Evolutionary conservation across 2,797 vertebrate genomes (phyloP).

Genomic region (Champsocephalus gunnari): DNA sequence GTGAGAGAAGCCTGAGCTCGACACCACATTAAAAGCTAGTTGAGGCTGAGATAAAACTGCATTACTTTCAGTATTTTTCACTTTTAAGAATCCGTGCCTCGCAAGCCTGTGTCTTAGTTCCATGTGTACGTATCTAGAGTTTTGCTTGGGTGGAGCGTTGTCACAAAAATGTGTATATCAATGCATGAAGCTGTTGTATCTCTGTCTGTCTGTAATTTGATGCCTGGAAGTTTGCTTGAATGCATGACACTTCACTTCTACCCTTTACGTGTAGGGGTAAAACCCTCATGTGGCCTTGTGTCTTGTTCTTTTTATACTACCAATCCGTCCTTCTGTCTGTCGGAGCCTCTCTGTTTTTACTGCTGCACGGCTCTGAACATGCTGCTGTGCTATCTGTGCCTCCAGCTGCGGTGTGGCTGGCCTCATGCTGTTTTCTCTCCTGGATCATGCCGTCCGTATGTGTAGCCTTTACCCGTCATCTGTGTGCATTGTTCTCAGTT

Average conservation of each 20-base stretch:
- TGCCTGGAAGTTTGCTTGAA: slow-evolving; percentile 23
- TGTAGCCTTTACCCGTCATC: slow-evolving; percentile 33
- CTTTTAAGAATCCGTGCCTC: slow-evolving; percentile 35
- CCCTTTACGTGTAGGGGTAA: slow-evolving; percentile 22
- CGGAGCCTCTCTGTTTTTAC: slow-evolving; percentile 34
- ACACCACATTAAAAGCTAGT: slow-evolving; percentile 41
- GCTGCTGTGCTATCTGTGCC: slow-evolving; percentile 64
- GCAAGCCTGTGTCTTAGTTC: slow-evolving; percentile 42
- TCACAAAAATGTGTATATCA: slow-evolving; percentile 28
- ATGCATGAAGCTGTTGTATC: slow-evolving; percentile 26
- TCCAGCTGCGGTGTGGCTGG: slow-evolving; percentile 69
- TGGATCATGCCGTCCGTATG: slow-evolving; percentile 26
- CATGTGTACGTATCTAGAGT: slow-evolving; percentile 26
- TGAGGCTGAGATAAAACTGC: slow-evolving; percentile 25
- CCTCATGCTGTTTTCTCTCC: slow-evolving; percentile 50
- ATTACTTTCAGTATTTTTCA: slow-evolving; percentile 7
- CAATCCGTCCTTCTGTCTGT: slow-evolving; percentile 43
- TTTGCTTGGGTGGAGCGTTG: slow-evolving; percentile 41
- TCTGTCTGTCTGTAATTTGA: slow-evolving; percentile 14
- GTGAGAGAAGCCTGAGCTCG: slow-evolving; percentile 39
- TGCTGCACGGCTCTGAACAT: slow-evolving; percentile 59
- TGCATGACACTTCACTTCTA: slow-evolving; percentile 40
- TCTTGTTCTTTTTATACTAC: slow-evolving; percentile 44
- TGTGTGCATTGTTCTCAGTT: slow-evolving; percentile 29
- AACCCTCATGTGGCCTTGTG: slow-evolving; percentile 40